A percentile compares a stretch with the other conserved stretches of the same genome.
These are phyloP conservation scores for Hydrozoanthus tunicans DNA, from an alignment of 64 coral and sea anemone species.

Conservation along the genomic window DNA sequence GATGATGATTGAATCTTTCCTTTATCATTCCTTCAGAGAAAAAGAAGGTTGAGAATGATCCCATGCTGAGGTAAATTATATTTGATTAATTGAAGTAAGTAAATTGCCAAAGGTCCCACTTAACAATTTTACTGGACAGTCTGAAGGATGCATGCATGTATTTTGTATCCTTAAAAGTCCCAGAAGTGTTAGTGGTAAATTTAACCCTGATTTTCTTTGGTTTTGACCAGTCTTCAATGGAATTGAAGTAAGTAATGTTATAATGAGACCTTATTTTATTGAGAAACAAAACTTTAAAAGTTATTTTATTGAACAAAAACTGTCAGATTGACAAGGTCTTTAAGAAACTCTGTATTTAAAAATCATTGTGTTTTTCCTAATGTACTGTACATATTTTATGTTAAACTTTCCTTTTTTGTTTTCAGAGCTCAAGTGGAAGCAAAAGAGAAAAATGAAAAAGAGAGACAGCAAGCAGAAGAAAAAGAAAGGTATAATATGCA, in stretches of 20 bases:
- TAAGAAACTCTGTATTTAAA: background rate
- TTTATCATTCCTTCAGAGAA: slow-evolving; percentile 28
- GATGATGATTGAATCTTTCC: too few relatives aligned
- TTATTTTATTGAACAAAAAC: background rate
- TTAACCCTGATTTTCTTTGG: too few relatives aligned
- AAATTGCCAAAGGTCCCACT: background rate
- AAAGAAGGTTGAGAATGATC: slow-evolving; percentile 31
- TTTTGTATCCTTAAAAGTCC: too few relatives aligned
- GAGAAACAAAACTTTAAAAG: too few relatives aligned
- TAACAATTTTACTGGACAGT: background rate
- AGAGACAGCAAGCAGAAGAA: background rate
- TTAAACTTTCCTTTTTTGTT: background rate
- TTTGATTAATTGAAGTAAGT: background rate
- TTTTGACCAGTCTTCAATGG: too few relatives aligned
- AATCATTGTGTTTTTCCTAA: background rate
- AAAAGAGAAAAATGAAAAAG: background rate
- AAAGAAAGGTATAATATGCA: slow-evolving; percentile 12
- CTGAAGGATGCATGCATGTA: background rate
- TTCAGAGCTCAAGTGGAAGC: slow-evolving; percentile 25
- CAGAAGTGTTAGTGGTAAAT: too few relatives aligned
- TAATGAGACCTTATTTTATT: too few relatives aligned
- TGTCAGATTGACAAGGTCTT: background rate
- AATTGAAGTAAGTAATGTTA: too few relatives aligned
- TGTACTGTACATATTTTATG: background rate
- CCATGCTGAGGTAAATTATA: slow-evolving; percentile 15